Conservation (phyloP, 2,113 vertebrate species). For the Dunckerocampus dactyliophorus region DNA sequence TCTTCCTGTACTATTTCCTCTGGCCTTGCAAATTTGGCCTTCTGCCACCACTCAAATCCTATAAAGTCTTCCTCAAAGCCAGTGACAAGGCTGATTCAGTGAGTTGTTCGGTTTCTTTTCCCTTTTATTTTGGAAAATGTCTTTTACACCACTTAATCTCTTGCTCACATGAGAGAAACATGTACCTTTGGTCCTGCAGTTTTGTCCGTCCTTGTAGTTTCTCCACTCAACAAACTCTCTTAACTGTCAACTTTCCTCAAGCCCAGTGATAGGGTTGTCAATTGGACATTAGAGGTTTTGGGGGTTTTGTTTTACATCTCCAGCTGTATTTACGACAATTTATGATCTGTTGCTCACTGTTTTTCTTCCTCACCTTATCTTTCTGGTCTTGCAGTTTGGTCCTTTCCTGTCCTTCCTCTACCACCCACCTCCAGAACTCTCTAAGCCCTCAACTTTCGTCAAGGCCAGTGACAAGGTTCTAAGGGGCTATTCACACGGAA, state of each 20-base stretch:
- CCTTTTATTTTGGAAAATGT: no score
- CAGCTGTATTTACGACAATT: no score
- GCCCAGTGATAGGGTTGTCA: neutral
- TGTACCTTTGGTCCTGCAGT: neutral
- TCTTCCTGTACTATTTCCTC: no score
- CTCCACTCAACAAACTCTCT: neutral
- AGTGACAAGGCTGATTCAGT: no score
- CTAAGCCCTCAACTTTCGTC: neutral
- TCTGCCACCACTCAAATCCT: no score
- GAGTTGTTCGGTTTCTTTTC: no score
- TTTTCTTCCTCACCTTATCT: neutral
- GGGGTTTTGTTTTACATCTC: no score
- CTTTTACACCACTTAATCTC: neutral
- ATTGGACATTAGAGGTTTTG: neutral
- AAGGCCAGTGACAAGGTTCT: no score
- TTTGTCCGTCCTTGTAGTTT: neutral
- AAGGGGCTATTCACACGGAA: neutral
- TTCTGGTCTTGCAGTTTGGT: neutral
- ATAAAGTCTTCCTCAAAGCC: no score
- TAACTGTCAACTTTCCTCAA: neutral
- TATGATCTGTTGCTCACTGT: neutral
- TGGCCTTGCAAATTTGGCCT: no score
- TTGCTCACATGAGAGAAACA: neutral
- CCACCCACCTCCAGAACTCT: neutral
- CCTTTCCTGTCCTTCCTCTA: neutral